phyloP scores from a whole-genome alignment of 2,113 vertebrate species.

The Typhlomys cinereus region DNA sequence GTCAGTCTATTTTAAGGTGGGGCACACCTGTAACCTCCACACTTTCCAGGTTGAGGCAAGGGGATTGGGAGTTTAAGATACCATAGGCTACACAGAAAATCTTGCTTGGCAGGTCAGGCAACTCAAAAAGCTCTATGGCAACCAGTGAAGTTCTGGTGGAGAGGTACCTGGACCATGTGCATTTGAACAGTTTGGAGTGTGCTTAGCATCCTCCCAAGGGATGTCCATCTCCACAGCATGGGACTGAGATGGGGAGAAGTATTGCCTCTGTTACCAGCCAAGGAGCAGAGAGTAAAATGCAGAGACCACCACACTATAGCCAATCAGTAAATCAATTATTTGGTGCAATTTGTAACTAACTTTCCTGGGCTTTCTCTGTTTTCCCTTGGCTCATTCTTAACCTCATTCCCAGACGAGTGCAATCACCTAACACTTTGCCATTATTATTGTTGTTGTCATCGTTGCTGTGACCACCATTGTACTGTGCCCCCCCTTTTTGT shows the following conservation, averaged over 20 bases:
- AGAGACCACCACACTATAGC: neutral
- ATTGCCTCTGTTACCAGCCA: neutral
- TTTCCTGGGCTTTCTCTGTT: neutral
- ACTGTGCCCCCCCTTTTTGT: neutral
- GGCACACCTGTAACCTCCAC: neutral
- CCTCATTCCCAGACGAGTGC: neutral
- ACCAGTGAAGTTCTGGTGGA: neutral
- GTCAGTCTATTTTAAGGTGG: neutral
- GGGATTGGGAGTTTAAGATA: neutral
- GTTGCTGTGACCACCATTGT: neutral
- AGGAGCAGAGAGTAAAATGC: neutral
- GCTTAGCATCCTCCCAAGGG: neutral
- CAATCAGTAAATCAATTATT: neutral
- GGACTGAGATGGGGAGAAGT: neutral
- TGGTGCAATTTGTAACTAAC: neutral
- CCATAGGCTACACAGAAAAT: neutral
- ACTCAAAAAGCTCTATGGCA: neutral
- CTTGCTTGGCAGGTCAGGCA: neutral
- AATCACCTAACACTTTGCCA: neutral
- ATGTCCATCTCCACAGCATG: neutral
- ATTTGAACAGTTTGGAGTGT: neutral
- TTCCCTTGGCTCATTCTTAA: slow-evolving; percentile 22
- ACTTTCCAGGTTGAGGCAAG: neutral
- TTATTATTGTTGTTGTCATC: neutral
- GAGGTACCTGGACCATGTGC: too few species aligned